Conservation (phyloP, 2,888 invertebrate species). For the Gymnocheta viridis region DNA sequence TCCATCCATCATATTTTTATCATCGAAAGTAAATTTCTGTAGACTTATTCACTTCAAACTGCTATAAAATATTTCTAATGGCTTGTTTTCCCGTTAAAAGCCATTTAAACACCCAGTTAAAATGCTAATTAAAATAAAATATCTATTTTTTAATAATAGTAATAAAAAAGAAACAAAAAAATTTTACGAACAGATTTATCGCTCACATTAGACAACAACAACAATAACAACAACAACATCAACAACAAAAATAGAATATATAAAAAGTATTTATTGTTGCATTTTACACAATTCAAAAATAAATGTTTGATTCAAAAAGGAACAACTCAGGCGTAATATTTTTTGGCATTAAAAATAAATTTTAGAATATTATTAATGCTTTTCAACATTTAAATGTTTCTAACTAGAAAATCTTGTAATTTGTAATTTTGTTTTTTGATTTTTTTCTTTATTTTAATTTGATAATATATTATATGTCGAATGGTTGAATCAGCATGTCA, state of each 20-base stretch:
- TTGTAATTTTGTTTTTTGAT: background rate
- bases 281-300: conserved; percentile 12
- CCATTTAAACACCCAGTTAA: conserved; percentile 37
- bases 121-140: conserved; percentile 32
- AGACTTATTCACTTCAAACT: background rate
- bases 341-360: conserved; percentile 55
- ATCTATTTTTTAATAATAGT: background rate
- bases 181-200: conserved; percentile 32
- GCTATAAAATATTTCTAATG: background rate
- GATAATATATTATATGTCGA: background rate
- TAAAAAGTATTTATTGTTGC: conserved; percentile 17
- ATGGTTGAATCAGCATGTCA: background rate
- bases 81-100: background rate
- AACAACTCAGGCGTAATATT: conserved; percentile 58
- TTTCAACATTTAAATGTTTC: conserved; percentile 33
- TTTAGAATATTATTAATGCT: conserved; percentile 17
- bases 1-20: background rate
- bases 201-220: conserved; percentile 9
- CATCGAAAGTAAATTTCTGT: background rate
- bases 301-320: conserved; percentile 23
- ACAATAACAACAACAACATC: background rate
- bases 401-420: conserved; percentile 21
- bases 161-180: conserved; percentile 7
- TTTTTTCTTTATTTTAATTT: background rate
- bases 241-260: background rate